A percentile compares a stretch with the other conserved stretches of the same genome.
Conservation (phyloP, 2,113 vertebrate genomes). For the Bungarus multicinctus region DNA sequence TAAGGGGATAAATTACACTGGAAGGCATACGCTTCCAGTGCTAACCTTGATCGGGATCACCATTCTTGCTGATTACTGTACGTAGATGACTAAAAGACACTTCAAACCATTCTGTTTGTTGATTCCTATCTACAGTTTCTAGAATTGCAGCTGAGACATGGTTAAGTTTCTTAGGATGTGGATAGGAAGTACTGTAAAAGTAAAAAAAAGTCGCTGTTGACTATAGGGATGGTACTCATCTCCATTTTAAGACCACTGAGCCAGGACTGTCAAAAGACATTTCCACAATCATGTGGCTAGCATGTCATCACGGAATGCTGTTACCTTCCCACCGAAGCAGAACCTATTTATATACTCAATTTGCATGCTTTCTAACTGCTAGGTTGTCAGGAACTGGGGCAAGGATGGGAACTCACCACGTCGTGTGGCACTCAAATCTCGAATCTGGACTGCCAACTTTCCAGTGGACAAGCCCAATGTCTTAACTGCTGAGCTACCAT, state of each 20-base stretch:
- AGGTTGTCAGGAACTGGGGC: neutral
- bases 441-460: neutral
- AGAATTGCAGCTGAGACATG: too few relatives aligned
- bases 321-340: neutral
- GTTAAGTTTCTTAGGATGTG: neutral
- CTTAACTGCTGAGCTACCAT: neutral
- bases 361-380: neutral
- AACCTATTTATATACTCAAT: neutral
- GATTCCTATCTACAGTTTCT: too few relatives aligned
- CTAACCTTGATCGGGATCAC: too few relatives aligned
- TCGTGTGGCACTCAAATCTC: neutral
- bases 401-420: neutral
- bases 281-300: neutral
- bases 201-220: neutral
- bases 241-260: neutral
- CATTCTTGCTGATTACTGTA: too few relatives aligned
- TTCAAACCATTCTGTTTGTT: too few relatives aligned
- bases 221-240: neutral
- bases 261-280: neutral
- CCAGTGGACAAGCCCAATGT: neutral
- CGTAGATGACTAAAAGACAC: too few relatives aligned
- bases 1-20: too few relatives aligned
- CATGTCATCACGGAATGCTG: neutral
- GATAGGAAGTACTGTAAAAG: neutral
- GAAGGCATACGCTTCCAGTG: too few relatives aligned